Conservation (phyloP, 2,797 vertebrate genomes). For the Arremon aurantiirostris region DNA sequence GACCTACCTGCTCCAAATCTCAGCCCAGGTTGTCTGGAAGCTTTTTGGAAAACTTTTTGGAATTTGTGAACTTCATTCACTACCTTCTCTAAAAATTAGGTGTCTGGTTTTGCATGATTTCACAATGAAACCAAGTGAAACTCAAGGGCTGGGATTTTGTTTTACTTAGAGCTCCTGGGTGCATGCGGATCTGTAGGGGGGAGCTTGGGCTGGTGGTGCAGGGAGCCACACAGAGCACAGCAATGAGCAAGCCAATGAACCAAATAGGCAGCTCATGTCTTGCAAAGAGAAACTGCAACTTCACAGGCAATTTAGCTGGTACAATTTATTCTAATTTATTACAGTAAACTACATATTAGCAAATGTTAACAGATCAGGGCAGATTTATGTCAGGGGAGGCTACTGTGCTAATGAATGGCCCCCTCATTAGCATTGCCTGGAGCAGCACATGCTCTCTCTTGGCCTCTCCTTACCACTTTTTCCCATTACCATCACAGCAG, state of each 20-base stretch:
- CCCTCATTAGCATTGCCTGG: constrained; percentile 25
- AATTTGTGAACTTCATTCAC: neutral
- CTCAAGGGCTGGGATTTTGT: fast-evolving
- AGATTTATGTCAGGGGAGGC: constrained; percentile 40
- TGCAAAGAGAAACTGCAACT: constrained; percentile 1
- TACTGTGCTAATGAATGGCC: constrained; percentile 27
- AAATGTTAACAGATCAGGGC: constrained; percentile 36
- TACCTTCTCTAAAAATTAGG: neutral
- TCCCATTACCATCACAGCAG: neutral
- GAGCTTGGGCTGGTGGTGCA: fast-evolving
- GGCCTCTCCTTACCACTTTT: neutral
- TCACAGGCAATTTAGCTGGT: constrained; percentile 26
- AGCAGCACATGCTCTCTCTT: neutral
- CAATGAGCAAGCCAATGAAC: neutral
- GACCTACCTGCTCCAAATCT: neutral
- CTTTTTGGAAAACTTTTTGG: neutral
- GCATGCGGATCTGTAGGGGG: fast-evolving
- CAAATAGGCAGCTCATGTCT: neutral
- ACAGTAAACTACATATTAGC: constrained; percentile 39
- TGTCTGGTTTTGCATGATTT: neutral
- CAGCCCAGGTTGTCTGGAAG: neutral
- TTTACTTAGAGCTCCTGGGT: neutral
- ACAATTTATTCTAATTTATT: constrained; percentile 46
- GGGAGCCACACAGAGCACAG: neutral
- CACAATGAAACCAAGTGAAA: neutral